These are phyloP conservation scores for Suncus etruscus DNA, from an alignment of 2,113 vertebrate genomes.

Conservation along the genomic window DNA sequence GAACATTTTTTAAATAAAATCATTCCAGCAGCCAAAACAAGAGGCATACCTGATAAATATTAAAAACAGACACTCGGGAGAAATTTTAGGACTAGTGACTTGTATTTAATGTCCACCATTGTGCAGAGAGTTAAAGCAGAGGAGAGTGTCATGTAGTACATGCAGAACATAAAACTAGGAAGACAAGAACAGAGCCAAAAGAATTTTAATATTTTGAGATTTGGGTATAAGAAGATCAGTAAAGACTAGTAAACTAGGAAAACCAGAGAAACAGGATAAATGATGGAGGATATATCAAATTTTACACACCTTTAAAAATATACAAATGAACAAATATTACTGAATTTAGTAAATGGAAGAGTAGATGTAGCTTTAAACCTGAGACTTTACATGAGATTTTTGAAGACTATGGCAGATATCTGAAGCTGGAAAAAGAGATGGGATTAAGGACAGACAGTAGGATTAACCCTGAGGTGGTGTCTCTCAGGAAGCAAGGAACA, in stretches of 20 bases:
- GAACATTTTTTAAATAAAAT: too few relatives aligned
- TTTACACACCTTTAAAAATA: not conserved
- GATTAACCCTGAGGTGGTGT: not conserved
- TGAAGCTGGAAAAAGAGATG: not conserved
- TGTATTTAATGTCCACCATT: not conserved
- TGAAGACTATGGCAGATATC: not conserved
- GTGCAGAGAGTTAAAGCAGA: not conserved
- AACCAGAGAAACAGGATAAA: not conserved
- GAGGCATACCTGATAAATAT: not conserved
- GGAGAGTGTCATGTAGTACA: not conserved
- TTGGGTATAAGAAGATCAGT: not conserved
- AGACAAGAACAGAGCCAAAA: not conserved
- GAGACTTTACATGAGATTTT: not conserved
- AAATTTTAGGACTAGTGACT: not conserved
- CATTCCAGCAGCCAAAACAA: too few relatives aligned
- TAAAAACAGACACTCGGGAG: not conserved
- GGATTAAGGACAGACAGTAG: not conserved
- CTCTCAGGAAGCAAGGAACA: not conserved
- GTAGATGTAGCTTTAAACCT: not conserved
- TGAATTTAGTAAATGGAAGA: not conserved
- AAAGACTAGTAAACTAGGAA: not conserved
- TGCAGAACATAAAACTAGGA: not conserved
- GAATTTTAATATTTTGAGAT: not conserved
- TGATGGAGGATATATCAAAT: not conserved
- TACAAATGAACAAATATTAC: not conserved